A percentile compares a stretch with the other conserved stretches of the same genome.
Conservation (phyloP, 2,113 vertebrate species). For the Hylia prasina region DNA sequence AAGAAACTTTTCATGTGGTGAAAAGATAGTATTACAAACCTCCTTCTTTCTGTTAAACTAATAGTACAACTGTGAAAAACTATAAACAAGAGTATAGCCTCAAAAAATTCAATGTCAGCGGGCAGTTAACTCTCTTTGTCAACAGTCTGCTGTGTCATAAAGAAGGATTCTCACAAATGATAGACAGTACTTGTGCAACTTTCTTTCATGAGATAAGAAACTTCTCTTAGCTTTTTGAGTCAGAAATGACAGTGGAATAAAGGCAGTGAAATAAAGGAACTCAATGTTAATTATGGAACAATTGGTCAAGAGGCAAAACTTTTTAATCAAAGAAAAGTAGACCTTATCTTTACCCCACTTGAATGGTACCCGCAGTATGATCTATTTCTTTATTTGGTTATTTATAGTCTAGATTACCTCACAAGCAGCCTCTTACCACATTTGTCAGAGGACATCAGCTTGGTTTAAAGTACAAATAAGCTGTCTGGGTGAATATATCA, state of each 20-base stretch:
- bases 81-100: background rate
- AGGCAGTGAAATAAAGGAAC: background rate
- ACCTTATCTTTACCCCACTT: background rate
- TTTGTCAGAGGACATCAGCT: background rate
- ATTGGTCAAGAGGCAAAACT: background rate
- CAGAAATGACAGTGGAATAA: background rate
- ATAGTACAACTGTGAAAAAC: background rate
- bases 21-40: background rate
- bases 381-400: background rate
- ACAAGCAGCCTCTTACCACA: background rate
- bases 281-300: background rate
- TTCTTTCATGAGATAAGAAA: background rate
- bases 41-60: background rate
- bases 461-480: background rate
- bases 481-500: background rate
- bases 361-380: background rate
- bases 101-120: background rate
- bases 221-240: background rate
- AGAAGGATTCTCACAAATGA: background rate
- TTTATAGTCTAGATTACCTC: background rate
- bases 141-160: background rate
- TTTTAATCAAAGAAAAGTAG: background rate
- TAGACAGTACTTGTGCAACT: background rate
- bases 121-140: background rate
- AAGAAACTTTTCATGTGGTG: background rate